Conservation (phyloP, 1,140 invertebrate genomes). For the Aphelinus certus region DNA sequence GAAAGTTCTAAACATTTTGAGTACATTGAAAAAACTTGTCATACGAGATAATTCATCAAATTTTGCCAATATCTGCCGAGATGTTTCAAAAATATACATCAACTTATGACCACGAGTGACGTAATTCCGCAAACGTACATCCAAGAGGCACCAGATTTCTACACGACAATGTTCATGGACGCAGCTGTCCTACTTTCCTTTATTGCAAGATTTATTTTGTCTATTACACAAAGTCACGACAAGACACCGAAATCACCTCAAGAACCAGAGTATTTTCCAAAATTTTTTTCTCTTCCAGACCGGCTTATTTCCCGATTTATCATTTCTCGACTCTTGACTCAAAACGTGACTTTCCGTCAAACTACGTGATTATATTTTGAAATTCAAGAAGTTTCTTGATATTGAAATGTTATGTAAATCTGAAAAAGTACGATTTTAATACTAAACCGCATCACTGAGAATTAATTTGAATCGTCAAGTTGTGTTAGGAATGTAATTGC, state of each 20-base stretch:
- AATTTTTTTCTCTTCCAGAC: slow-evolving; percentile 4
- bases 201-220: slow-evolving; percentile 10
- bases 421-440: too few relatives aligned
- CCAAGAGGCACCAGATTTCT: slow-evolving; percentile 9
- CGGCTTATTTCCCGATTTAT: too few relatives aligned
- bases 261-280: neutral
- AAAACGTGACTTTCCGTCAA: slow-evolving; percentile 1
- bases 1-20: too few relatives aligned
- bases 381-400: too few relatives aligned
- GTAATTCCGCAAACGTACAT: neutral
- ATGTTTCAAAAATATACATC: slow-evolving; percentile 15
- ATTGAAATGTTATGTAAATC: too few relatives aligned
- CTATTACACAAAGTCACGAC: slow-evolving; percentile 11
- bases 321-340: too few relatives aligned
- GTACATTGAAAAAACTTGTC: too few relatives aligned
- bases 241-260: neutral
- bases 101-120: slow-evolving; percentile 2
- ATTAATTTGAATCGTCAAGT: too few relatives aligned
- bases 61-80: neutral
- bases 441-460: too few relatives aligned
- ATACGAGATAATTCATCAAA: slow-evolving; percentile 1
- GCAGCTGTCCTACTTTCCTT: slow-evolving; percentile 14
- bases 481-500: too few relatives aligned
- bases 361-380: slow-evolving; percentile 4
- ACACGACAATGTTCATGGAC: slow-evolving; percentile 22